Base-by-base conservation (phyloP, 2,797 vertebrate species). In the Apogon hyalosoma region DNA sequence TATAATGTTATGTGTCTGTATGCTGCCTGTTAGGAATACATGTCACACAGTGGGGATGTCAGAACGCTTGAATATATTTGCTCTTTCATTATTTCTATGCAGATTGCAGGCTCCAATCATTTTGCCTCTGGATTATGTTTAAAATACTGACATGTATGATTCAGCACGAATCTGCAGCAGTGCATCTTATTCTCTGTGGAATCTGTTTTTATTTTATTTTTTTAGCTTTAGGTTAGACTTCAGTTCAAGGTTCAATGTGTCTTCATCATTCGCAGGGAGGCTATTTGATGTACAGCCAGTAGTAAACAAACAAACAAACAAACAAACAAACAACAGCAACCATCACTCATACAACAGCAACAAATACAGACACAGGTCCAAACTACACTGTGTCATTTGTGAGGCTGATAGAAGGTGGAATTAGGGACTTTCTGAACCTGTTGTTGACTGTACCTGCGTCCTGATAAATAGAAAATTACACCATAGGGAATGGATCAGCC, bases 21-120 rank as follows among this genome's bases (percentile, higher is more conserved):
- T 41, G 76, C 63, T 11, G 62, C 24, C 48, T 58, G 28, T 62
- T 73, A 73, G 16, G 63, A 50, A 63, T 24, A 52, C 15, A 56
- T 58, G 40, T 55, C 80, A 71, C 56, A 53, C 51, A 64, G 40
- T 5, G 14, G 41, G 58, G 43, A 49, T 52, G 40, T 36, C 2
- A 51, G 48, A 60, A 45, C 1, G 24, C 50, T 48, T 53, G 2
- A 59, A 68, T 61, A 18, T 63, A n/a, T 70, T 79, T 71, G 24
- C 39, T 55, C 49, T 24, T 14, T 40, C 15, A 39, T 53, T 1
- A 43, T 49, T 67, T 54, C 21, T 21, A 28, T 62, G 31, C 33
- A 68, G 12, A 42, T 64, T 11, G 19, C 24, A 28, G 24, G 4
- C 24, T 28, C 24, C 6, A 3, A 28, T 28, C 4, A 6, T 28